Evolutionary conservation across 1,140 invertebrate species (phyloP), one percentile per base, ranked within the genome.

Genomic region (Diprion similis): DNA sequence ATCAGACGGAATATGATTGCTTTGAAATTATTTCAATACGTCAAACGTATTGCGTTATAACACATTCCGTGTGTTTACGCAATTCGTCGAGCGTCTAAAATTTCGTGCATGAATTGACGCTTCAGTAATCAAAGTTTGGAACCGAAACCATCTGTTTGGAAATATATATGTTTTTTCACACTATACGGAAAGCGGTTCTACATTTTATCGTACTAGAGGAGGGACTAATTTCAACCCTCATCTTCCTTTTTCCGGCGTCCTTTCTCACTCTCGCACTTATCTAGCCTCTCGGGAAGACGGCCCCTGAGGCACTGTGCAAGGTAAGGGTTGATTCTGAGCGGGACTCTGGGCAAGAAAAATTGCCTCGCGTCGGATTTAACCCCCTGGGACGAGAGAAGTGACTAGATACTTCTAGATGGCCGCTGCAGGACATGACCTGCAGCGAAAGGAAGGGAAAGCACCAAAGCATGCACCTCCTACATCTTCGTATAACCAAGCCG

Each of bases 281-380:
- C 51, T 59, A 13, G n/a, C 11, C n/a, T 59, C 51, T 59, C 51
- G 51, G 1, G 51, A 17, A 15, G 51, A 59, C 7, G n/a, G 51
- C 51, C 51, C 51, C 51, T 0, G 51, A 17, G 51, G 51, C 51
- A 59, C 9, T 13, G n/a, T 59, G 51, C 9, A 59, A 59, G 51
- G 51, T 59, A 59, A 59, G 51, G 51, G 51, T 59, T 59, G 51
- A 59, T 59, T 4, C 51, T 9, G 51, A 59, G 51, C 51, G 51
- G 51, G 51, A 59, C 11, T 17, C 51, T 59, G 51, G 51, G 51
- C n/a, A 59, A 59, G 51, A 59, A 59, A 59, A 59, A 59, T 59
- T 59, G 51, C 51, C 51, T 59, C 11, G 51, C 51, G 51, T 59
- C 51, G 51, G 51, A 59, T 59, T 59, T 59, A 59, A 59, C 51